Percentiles rank a stretch among this genome's conserved stretches.
phyloP scores from a whole-genome alignment of 2,113 vertebrate species.

The Coracopsis vasa region DNA sequence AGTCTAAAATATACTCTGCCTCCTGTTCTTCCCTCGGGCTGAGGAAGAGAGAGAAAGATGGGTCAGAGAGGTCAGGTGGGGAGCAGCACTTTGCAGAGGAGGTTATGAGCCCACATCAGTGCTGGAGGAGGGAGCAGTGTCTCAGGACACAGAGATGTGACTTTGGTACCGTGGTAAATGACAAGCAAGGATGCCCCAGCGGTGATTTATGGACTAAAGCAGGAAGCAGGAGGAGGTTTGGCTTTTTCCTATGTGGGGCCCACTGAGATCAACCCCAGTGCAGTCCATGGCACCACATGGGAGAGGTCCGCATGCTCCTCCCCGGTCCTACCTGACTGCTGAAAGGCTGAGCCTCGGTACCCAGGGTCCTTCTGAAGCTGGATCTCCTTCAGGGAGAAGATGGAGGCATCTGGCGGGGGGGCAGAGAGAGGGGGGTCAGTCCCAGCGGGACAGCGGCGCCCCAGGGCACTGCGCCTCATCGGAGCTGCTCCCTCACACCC shows the following conservation, averaged over 20 bases:
- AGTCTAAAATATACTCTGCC: slow-evolving; percentile 93
- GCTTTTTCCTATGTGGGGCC: not conserved
- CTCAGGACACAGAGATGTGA: not conserved
- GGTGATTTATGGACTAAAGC: not conserved
- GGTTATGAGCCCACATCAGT: rapidly evolving
- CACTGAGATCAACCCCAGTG: not conserved
- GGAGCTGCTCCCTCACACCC: rapidly evolving
- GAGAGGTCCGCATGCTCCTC: rapidly evolving
- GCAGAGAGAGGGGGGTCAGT: not conserved
- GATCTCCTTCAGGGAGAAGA: slow-evolving; percentile 92
- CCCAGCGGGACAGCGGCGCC: not conserved
- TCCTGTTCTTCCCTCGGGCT: slow-evolving; percentile 91
- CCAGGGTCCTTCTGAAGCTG: slow-evolving; percentile 95
- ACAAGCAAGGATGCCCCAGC: not conserved
- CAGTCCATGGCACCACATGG: rapidly evolving
- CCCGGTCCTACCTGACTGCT: slow-evolving; percentile 82
- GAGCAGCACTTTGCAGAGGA: not conserved
- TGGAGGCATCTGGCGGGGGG: slow-evolving; percentile 78
- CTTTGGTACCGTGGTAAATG: rapidly evolving
- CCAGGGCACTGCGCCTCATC: rapidly evolving
- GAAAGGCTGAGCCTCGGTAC: slow-evolving; percentile 86
- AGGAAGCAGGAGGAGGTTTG: not conserved
- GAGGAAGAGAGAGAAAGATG: not conserved
- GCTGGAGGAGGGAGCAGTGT: not conserved
- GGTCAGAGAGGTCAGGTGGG: not conserved